Conservation (phyloP, 2,797 vertebrate species). For the Silurus aristotelis region DNA sequence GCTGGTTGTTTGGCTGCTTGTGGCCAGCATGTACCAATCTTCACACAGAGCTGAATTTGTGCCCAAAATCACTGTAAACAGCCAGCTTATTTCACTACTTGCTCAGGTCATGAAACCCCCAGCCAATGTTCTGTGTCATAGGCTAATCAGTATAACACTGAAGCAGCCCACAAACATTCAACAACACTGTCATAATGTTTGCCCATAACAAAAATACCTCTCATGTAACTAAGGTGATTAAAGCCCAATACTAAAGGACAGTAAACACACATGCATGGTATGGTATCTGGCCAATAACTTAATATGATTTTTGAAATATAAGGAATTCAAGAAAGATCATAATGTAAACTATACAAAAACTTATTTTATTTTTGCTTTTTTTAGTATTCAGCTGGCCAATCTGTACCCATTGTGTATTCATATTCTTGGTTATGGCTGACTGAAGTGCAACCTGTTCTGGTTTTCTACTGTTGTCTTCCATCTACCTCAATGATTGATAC, state of each 20-base stretch:
- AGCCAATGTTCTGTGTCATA: not conserved
- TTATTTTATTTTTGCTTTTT: not conserved
- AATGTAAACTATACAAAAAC: not conserved
- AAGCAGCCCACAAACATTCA: not conserved
- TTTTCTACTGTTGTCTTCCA: not conserved
- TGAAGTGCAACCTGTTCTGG: not conserved
- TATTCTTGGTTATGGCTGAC: not conserved
- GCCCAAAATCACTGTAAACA: conserved; percentile 15
- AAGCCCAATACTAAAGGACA: not conserved
- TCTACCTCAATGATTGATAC: not conserved
- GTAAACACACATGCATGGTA: not conserved
- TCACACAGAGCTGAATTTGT: conserved; percentile 7
- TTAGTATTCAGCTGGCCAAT: not conserved
- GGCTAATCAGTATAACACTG: not conserved
- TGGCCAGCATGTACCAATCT: conserved; percentile 1
- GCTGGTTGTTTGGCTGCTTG: conserved; percentile 19
- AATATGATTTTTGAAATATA: not conserved
- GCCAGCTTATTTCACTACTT: not conserved
- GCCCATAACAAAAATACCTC: not conserved
- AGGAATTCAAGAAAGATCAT: not conserved
- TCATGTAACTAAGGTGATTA: not conserved
- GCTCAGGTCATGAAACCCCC: not conserved
- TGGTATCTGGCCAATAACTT: not conserved
- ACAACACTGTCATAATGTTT: conserved; percentile 21
- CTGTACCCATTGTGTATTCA: not conserved